These are phyloP conservation scores for Atherix ibis DNA, from an alignment of 2,888 invertebrate genomes.

Conservation along the genomic window DNA sequence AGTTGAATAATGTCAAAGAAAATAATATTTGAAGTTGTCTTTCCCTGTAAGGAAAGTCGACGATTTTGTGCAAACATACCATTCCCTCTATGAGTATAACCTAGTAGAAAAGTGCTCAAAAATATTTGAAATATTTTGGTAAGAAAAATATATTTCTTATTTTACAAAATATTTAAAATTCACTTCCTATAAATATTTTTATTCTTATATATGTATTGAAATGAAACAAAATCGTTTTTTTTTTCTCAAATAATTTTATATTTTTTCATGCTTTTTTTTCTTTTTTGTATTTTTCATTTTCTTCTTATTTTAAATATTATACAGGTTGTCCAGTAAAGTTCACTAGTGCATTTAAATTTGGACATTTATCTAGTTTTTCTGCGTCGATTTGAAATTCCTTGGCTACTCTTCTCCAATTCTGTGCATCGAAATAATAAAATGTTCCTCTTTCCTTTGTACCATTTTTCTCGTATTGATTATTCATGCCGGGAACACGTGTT, in stretches of 20 bases:
- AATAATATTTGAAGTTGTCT: no score
- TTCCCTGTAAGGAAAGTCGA: no score
- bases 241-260: slow-evolving; percentile 7
- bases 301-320: slow-evolving; percentile 21
- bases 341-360: slow-evolving; percentile 34
- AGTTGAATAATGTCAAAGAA: no score
- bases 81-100: no score
- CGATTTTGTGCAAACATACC: no score
- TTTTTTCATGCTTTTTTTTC: slow-evolving; percentile 8
- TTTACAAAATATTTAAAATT: no score
- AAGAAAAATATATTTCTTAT: no score
- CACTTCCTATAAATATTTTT: no score
- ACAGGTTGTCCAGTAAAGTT: slow-evolving; percentile 34
- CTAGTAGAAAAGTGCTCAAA: no score
- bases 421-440: slow-evolving; percentile 98
- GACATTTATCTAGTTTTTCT: slow-evolving; percentile 82
- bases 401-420: slow-evolving; percentile 97
- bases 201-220: background rate
- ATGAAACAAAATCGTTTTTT: slow-evolving; percentile 1
- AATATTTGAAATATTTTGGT: no score
- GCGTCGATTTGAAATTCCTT: slow-evolving; percentile 99
- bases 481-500: slow-evolving; percentile 88
- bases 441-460: slow-evolving; percentile 95
- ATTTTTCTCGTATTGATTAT: slow-evolving; percentile 82
- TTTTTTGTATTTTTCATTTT: slow-evolving; percentile 9